These are phyloP conservation scores for Lindbergichthys nudifrons DNA, from an alignment of 2,797 vertebrate genomes.

Conservation along the genomic window DNA sequence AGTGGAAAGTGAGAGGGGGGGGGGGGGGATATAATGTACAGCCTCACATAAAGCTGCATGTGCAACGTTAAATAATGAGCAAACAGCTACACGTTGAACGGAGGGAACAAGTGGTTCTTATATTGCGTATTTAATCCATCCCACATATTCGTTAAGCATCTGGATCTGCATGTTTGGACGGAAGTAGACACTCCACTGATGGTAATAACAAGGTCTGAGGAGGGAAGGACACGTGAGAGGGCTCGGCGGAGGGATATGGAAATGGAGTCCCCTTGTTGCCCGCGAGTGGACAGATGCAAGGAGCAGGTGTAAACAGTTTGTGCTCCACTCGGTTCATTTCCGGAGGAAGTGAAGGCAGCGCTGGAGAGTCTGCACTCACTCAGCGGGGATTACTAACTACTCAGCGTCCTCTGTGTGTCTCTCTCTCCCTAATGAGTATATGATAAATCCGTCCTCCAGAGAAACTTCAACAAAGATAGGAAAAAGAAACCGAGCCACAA, in stretches of 20 bases:
- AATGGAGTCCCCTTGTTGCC: conserved; percentile 33
- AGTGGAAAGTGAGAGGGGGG: conserved; percentile 22
- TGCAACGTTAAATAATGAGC: conserved; percentile 66
- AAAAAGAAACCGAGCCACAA: conserved; percentile 38
- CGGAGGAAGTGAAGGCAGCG: conserved; percentile 30
- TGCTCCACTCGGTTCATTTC: conserved; percentile 37
- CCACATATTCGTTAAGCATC: too few relatives aligned
- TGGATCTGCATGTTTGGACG: conserved; percentile 39
- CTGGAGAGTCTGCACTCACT: conserved; percentile 34
- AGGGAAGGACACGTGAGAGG: conserved; percentile 18
- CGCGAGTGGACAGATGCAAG: conserved; percentile 47
- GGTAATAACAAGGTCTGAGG: conserved; percentile 39
- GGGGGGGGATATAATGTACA: not conserved
- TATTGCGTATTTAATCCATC: conserved; percentile 56
- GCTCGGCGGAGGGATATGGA: conserved; percentile 7
- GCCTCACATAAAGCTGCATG: conserved; percentile 28
- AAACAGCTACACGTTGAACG: conserved; percentile 45
- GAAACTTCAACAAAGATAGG: conserved; percentile 60
- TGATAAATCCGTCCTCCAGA: conserved; percentile 70
- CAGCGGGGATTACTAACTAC: conserved; percentile 51
- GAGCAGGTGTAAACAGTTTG: conserved; percentile 60
- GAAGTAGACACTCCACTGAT: conserved; percentile 36
- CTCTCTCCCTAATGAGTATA: conserved; percentile 61
- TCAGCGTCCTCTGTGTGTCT: conserved; percentile 52
- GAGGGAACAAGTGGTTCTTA: conserved; percentile 58